These are phyloP conservation scores for Luscinia megarhynchos DNA, from an alignment of 2,797 vertebrate genomes.

Conservation along the genomic window DNA sequence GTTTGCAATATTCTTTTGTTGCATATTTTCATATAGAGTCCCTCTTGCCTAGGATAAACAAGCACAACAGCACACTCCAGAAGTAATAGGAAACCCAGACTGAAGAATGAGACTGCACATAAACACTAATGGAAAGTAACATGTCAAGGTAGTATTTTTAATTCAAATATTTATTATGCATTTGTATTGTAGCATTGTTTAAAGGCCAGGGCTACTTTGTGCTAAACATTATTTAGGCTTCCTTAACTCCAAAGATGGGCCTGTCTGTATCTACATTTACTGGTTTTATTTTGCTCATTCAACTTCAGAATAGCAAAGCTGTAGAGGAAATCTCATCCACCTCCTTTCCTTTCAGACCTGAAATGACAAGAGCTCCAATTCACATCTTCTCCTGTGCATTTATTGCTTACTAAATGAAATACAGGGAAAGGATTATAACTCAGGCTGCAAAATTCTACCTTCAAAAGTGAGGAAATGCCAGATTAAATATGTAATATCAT, in stretches of 20 bases:
- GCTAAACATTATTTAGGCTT: not conserved
- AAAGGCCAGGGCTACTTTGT: not conserved
- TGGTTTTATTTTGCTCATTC: not conserved
- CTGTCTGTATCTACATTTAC: not conserved
- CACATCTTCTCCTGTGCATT: constrained; percentile 3
- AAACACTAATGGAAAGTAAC: not conserved
- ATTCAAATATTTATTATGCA: not conserved
- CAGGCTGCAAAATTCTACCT: not conserved
- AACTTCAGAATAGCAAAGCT: not conserved
- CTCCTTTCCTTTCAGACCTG: not conserved
- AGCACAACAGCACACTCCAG: not conserved
- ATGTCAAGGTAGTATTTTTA: not conserved
- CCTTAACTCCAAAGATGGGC: accelerated
- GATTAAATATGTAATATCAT: constrained; percentile 22
- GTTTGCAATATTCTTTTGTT: not conserved
- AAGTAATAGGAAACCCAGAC: not conserved
- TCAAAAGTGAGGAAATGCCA: constrained; percentile 27
- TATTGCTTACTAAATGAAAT: constrained; percentile 21
- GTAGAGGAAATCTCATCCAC: constrained; percentile 10
- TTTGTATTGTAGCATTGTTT: not conserved
- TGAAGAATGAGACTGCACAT: not conserved
- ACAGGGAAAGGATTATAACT: not conserved
- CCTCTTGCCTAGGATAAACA: not conserved
- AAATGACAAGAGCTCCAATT: not conserved
- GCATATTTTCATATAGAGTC: not conserved